A percentile compares a stretch with the other conserved stretches of the same genome.
Conservation (phyloP, 2,888 invertebrate species). For the Celastrina argiolus region DNA sequence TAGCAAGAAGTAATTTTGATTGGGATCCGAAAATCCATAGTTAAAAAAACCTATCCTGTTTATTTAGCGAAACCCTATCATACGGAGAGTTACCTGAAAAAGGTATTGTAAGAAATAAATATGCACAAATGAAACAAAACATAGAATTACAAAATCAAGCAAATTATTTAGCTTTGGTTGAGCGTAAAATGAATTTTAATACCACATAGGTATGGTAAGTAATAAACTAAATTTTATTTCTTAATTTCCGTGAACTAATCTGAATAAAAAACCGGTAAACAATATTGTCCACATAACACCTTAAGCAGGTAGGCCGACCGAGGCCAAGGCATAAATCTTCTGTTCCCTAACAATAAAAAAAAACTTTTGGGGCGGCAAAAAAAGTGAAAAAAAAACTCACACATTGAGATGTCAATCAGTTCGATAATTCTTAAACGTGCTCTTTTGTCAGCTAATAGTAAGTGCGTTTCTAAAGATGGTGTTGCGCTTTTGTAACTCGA, state of each 20-base stretch:
- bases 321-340: constrained; percentile 14
- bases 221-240: constrained; percentile 4
- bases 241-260: constrained; percentile 14
- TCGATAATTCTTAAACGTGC: constrained; percentile 44
- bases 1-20: no score
- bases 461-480: constrained; percentile 41
- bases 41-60: no score
- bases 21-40: no score
- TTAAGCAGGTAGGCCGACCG: constrained; percentile 1
- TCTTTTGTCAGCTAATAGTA: constrained; percentile 45
- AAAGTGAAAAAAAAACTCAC: constrained; percentile 42
- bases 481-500: constrained; percentile 34
- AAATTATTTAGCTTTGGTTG: background rate
- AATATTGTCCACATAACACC: constrained; percentile 20
- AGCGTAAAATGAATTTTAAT: background rate
- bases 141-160: no score
- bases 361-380: constrained; percentile 33
- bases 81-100: no score
- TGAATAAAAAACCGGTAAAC: constrained; percentile 15
- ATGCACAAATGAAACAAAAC: no score
- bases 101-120: no score
- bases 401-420: constrained; percentile 61
- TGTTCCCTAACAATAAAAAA: constrained; percentile 37
- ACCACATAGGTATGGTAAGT: background rate
- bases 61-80: no score